These are phyloP conservation scores for Nomada lathburiana DNA, from an alignment of 2,888 invertebrate genomes.

Conservation along the genomic window DNA sequence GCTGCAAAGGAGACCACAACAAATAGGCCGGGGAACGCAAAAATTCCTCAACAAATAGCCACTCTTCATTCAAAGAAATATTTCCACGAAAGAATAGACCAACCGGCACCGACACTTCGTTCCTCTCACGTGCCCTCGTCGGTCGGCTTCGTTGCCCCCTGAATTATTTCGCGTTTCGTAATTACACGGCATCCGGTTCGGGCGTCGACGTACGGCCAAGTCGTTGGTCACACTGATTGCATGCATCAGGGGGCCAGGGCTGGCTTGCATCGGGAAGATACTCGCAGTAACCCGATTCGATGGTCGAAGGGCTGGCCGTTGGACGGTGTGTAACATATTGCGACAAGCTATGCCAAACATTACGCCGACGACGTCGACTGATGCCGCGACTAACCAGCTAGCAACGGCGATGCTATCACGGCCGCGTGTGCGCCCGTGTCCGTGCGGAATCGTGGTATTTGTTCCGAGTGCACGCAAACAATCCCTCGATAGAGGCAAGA, in stretches of 20 bases:
- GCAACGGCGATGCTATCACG: slow-evolving; percentile 43
- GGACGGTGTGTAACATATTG: slow-evolving; percentile 80
- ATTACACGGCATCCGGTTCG: slow-evolving; percentile 62
- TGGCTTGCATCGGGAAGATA: slow-evolving; percentile 51
- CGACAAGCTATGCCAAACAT: slow-evolving; percentile 83
- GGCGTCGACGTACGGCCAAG: slow-evolving; percentile 51
- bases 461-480: slow-evolving; percentile 51
- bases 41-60: no score
- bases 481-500: slow-evolving; percentile 40
- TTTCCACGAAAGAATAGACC: slow-evolving; percentile 10
- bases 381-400: slow-evolving; percentile 76
- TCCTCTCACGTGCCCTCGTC: not conserved
- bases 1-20: not conserved
- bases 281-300: slow-evolving; percentile 68
- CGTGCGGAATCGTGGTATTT: slow-evolving; percentile 22
- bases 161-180: slow-evolving; percentile 66
- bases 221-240: slow-evolving; percentile 68
- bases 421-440: not conserved
- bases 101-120: not conserved
- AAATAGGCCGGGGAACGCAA: not conserved
- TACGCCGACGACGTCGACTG: slow-evolving; percentile 80
- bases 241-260: slow-evolving; percentile 45
- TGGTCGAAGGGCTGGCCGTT: slow-evolving; percentile 52
- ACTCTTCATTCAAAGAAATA: not conserved
- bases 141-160: slow-evolving; percentile 27